Evolutionary conservation across 2,113 vertebrate species (phyloP).

Genomic region (Sapayoa aenigma): DNA sequence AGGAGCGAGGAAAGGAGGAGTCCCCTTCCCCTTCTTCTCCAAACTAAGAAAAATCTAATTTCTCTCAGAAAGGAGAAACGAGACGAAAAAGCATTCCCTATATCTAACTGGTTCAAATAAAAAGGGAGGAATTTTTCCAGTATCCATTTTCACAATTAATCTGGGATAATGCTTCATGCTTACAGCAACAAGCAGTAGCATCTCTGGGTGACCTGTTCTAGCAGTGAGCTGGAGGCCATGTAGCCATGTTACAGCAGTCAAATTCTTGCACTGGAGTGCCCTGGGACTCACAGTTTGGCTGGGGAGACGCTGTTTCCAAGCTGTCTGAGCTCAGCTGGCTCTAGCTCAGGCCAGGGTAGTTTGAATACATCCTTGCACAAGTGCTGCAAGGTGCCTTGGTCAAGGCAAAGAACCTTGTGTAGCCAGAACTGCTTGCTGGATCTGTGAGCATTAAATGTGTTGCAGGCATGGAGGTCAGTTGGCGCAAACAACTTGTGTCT

Average conservation of each 20-base stretch:
- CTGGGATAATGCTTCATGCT: neutral
- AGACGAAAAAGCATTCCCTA: neutral
- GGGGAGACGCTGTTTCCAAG: neutral
- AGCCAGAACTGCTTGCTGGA: neutral
- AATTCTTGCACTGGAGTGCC: fast-evolving
- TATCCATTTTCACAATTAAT: neutral
- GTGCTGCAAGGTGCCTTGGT: neutral
- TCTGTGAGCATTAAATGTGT: neutral
- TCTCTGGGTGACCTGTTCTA: neutral
- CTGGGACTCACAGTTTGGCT: neutral
- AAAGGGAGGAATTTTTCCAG: neutral
- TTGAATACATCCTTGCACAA: neutral
- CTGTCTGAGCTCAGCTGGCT: neutral
- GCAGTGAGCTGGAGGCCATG: neutral
- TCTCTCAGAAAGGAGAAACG: neutral
- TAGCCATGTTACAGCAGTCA: neutral
- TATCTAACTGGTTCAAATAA: neutral
- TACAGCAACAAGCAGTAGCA: neutral
- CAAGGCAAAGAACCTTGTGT: neutral
- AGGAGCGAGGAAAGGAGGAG: neutral
- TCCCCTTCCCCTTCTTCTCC: neutral
- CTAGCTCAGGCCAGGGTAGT: neutral
- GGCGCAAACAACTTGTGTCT: neutral
- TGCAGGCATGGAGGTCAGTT: fast-evolving
- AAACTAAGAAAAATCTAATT: neutral